Evolutionary conservation across 2,113 vertebrate species (phyloP).

Genomic region (Corvus cornix): DNA sequence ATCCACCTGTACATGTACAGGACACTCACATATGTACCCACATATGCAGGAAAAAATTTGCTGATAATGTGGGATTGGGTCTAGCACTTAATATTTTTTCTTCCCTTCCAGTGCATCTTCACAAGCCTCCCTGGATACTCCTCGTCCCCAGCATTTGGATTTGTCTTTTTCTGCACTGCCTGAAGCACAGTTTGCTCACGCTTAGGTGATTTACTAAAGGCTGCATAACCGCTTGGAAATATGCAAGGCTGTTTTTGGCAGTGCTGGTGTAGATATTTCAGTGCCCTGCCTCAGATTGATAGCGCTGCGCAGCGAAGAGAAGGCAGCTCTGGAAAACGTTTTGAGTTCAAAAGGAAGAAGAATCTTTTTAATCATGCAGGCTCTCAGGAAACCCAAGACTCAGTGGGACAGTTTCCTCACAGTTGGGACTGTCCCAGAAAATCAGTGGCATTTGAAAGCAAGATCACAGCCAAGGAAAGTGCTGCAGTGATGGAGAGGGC

Average conservation of each 20-base stretch:
- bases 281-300: conserved; percentile 43
- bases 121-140: not conserved
- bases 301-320: conserved; percentile 42
- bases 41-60: not conserved
- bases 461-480: conserved; percentile 35
- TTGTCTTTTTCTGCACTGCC: not conserved
- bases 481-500: not conserved
- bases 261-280: conserved; percentile 34
- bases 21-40: not conserved
- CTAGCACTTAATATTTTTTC: not conserved
- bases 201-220: conserved; percentile 58
- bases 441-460: conserved; percentile 69
- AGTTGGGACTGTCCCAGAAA: conserved; percentile 67
- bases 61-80: not conserved
- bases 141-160: not conserved
- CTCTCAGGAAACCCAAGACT: conserved; percentile 69
- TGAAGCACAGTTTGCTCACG: not conserved
- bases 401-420: conserved; percentile 62
- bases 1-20: not conserved
- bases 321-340: conserved; percentile 45
- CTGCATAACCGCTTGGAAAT: conserved; percentile 51
- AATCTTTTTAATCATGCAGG: conserved; percentile 72
- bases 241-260: conserved; percentile 60
- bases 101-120: not conserved
- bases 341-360: conserved; percentile 61